Percentiles rank a stretch among this genome's conserved stretches.
Conservation (phyloP, 2,888 invertebrate species). For the Apamea anceps region DNA sequence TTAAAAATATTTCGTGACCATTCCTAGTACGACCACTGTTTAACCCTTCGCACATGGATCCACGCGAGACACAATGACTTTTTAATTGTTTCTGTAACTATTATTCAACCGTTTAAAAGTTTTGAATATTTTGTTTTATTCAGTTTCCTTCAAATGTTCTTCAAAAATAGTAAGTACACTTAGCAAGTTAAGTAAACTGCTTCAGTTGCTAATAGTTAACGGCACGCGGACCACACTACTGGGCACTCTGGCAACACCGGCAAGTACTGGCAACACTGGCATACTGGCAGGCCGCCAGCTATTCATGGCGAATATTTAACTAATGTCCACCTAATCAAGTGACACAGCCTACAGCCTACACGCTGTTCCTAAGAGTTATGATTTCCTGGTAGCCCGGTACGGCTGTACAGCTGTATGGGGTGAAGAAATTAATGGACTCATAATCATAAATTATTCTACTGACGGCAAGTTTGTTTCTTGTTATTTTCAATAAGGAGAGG, state of each 20-base stretch:
- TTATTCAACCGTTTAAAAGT: too few species aligned
- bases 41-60: background rate
- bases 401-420: background rate
- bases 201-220: conserved; percentile 35
- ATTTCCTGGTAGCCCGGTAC: conserved; percentile 44
- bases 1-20: background rate
- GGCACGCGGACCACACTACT: conserved; percentile 27
- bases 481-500: background rate
- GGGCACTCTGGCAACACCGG: conserved; percentile 23
- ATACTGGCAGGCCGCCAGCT: conserved; percentile 46
- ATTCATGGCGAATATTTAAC: conserved; percentile 50
- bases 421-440: conserved; percentile 29
- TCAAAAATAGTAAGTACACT: background rate
- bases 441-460: conserved; percentile 17
- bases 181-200: conserved; percentile 31
- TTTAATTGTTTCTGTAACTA: background rate
- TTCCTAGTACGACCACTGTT: background rate
- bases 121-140: background rate
- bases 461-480: conserved; percentile 5
- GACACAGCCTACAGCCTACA: conserved; percentile 46
- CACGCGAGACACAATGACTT: background rate
- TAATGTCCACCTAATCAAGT: conserved; percentile 56
- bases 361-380: conserved; percentile 47
- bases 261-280: conserved; percentile 16
- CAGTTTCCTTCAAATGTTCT: background rate